Conservation (phyloP, 2,113 vertebrate species). For the Centropus bengalensis region DNA sequence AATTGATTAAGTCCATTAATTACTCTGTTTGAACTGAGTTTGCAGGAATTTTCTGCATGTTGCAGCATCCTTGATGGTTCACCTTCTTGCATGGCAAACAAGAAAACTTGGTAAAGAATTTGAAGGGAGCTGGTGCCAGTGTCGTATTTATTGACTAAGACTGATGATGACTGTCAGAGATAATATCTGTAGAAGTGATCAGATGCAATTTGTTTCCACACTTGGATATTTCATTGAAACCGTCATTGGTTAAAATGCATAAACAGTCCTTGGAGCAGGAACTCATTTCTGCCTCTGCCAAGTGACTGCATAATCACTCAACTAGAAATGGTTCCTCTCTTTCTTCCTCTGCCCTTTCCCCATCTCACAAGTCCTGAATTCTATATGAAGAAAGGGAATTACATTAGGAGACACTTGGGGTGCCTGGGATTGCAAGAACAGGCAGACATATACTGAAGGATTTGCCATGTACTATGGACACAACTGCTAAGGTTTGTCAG, state of each 20-base stretch:
- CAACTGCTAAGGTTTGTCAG: background rate
- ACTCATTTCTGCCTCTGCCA: background rate
- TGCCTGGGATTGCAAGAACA: background rate
- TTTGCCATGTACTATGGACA: background rate
- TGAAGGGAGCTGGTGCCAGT: background rate
- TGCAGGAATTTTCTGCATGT: slow-evolving; percentile 29
- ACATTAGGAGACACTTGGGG: background rate
- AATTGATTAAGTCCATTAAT: slow-evolving; percentile 67
- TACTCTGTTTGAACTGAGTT: slow-evolving; percentile 56
- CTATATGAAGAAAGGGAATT: background rate
- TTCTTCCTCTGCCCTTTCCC: background rate
- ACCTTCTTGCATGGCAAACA: background rate
- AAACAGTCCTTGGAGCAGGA: slow-evolving; percentile 10
- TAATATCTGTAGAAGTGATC: slow-evolving; percentile 7
- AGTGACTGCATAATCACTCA: background rate
- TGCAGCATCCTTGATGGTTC: slow-evolving; percentile 24
- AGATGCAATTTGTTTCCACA: slow-evolving; percentile 26
- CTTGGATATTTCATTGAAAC: slow-evolving; percentile 13
- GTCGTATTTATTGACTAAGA: background rate
- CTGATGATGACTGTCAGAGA: background rate
- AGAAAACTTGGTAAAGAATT: background rate
- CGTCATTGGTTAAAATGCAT: background rate
- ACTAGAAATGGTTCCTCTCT: background rate
- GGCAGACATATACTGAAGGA: background rate
- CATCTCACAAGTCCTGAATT: background rate